These are phyloP conservation scores for Larimichthys polyactis DNA, from an alignment of 2,113 vertebrate species.

Conservation along the genomic window DNA sequence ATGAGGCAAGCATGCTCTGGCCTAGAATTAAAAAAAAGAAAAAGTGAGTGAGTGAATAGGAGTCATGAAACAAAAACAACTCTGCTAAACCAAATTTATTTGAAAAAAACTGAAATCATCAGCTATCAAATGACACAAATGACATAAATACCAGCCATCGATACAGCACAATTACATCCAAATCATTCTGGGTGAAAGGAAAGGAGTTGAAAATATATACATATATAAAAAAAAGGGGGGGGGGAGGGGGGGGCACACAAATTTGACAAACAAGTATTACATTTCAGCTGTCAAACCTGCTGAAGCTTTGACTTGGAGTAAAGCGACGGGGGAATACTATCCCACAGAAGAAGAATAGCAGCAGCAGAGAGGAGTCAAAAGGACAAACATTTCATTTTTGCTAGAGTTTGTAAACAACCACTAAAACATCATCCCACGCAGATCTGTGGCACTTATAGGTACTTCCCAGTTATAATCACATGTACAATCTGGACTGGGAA, in stretches of 20 bases:
- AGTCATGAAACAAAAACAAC: neutral
- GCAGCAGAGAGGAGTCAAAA: conserved; percentile 43
- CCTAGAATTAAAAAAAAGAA: neutral
- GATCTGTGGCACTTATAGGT: conserved; percentile 56
- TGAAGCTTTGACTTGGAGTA: conserved; percentile 17
- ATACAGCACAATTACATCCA: conserved; percentile 27
- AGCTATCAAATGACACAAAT: conserved; percentile 44
- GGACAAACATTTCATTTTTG: conserved; percentile 53
- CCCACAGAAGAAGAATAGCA: conserved; percentile 63
- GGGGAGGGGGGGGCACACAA: neutral
- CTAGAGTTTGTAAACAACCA: conserved; percentile 70
- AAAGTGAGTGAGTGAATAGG: neutral
- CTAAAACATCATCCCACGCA: conserved; percentile 40
- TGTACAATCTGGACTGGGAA: conserved; percentile 30
- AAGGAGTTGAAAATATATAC: conserved; percentile 13
- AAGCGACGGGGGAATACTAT: conserved; percentile 28
- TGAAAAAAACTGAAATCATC: conserved; percentile 53
- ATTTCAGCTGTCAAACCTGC: conserved; percentile 42
- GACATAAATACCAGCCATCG: conserved; percentile 57
- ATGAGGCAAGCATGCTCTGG: neutral
- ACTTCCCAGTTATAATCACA: conserved; percentile 46
- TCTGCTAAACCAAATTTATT: conserved; percentile 69
- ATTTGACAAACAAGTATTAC: conserved; percentile 41
- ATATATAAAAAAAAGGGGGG: too few relatives aligned
- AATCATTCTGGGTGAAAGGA: conserved; percentile 26